Base-by-base conservation (phyloP, 1,140 invertebrate species). In the Drosophila sproati region DNA sequence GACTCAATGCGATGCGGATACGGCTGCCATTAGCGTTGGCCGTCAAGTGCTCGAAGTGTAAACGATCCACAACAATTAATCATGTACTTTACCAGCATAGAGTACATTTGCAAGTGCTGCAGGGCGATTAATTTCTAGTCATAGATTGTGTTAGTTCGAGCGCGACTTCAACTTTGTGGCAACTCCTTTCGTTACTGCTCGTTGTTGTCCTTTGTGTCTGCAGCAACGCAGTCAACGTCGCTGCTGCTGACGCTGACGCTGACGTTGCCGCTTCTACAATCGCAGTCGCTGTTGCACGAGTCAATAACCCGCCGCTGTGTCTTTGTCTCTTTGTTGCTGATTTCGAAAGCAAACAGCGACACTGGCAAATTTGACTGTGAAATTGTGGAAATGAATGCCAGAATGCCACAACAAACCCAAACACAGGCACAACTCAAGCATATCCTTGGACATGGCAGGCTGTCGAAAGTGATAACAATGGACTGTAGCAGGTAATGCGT, bases 401-500 rank as follows among this genome's bases (percentile, higher is more conserved):
- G 63, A 45, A 87, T 88, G 83, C 83, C 85, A 5, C 77, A 89
- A 5, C 71, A 61, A 61, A n/a, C 71, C 12, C 34, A 52, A n/a
- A 5, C n/a, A 54, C 82, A 78, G 50, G 67, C 78, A 47, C 75
- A 88, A 39, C 54, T 83, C 6, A 89, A 83, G 45, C 77, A 88
- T 62, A 72, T 88, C 48, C 66, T 77, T 28, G 83, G 69, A 34
- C 47, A 89, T 74, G 80, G 77, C 37, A 75, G 85, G 43, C 50
- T 88, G 55, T 73, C 85, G 29, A 83, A 73, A 59, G 72, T 88
- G 50, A 71, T 87, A 77, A 67, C 73, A 59, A 64, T 62, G 29
- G 85, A 88, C 59, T 72, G 85, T 52, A 88, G 67, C 85, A 88
- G 83, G 83, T 88, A 88, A 85, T 34, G 7, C 12, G 20, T 20